Percentiles rank a stretch among this genome's conserved stretches.
Evolutionary conservation across 2,113 vertebrate species (phyloP).

Genomic region (Trinectes maculatus): DNA sequence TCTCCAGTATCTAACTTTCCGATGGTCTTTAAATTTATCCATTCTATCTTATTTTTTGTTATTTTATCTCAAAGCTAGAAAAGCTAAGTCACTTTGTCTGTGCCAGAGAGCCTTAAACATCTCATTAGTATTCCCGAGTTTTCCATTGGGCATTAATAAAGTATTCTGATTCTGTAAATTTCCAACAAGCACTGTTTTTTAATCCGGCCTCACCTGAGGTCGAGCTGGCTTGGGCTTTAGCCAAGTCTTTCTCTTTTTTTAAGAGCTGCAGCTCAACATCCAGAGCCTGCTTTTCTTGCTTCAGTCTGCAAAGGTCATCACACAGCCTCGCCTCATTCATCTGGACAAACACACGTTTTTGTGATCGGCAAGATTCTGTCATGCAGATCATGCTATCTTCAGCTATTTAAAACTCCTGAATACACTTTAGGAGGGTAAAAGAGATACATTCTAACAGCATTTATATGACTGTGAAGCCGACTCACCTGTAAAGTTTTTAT

Average conservation of each 20-base stretch:
- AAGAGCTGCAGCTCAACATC: conserved; percentile 86
- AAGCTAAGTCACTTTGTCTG: too few species aligned
- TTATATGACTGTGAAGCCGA: neutral
- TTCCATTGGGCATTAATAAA: too few species aligned
- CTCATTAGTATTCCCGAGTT: too few species aligned
- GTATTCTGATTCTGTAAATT: neutral
- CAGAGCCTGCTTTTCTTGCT: conserved; percentile 89
- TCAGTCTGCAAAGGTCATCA: conserved; percentile 84
- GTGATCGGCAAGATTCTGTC: too few species aligned
- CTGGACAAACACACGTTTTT: conserved; percentile 71
- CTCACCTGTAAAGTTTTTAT: conserved; percentile 83
- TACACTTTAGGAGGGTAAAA: too few species aligned
- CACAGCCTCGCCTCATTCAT: conserved; percentile 83
- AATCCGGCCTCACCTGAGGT: conserved; percentile 79
- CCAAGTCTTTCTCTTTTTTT: conserved; percentile 87
- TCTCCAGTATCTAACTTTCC: neutral
- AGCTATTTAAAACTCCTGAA: too few species aligned
- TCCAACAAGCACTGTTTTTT: neutral
- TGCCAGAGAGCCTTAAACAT: too few species aligned
- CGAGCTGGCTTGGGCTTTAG: conserved; percentile 79
- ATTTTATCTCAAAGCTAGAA: too few species aligned
- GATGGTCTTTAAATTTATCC: neutral
- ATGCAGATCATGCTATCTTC: too few species aligned
- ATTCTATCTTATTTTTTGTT: too few species aligned
- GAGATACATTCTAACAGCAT: neutral